A percentile compares a stretch with the other conserved stretches of the same genome.
Evolutionary conservation across 2,797 vertebrate genomes (phyloP).

Genomic region (Pipistrellus pipistrellus): DNA sequence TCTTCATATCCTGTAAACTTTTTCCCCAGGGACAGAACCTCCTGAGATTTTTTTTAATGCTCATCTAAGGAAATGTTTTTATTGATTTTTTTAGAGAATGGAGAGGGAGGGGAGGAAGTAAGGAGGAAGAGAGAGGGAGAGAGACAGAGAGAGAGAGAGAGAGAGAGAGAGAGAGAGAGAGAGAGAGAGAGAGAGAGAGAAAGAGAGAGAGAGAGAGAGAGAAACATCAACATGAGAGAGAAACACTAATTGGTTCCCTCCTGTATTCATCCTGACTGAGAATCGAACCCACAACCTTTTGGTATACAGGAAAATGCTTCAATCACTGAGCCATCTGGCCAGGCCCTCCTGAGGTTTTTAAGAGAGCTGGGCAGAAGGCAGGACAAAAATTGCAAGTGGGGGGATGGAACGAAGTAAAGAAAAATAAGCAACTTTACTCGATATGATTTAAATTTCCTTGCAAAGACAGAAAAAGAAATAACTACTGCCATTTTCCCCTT

Average conservation of each 20-base stretch:
- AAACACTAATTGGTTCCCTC: background rate
- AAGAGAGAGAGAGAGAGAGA: no score
- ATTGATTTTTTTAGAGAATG: background rate
- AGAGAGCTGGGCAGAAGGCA: background rate
- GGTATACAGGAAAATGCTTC: background rate
- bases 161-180: no score
- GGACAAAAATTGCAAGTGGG: background rate
- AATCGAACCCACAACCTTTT: background rate
- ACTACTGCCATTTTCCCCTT: background rate
- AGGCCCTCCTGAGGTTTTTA: background rate
- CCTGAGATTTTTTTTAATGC: background rate
- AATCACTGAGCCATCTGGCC: background rate
- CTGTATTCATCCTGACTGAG: background rate
- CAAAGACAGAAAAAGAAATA: constrained; percentile 35
- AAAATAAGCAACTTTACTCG: background rate
- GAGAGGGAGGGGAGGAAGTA: no score
- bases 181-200: no score
- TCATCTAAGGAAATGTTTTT: background rate
- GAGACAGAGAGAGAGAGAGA: background rate
- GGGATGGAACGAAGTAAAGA: background rate
- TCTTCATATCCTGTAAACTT: constrained; percentile 29
- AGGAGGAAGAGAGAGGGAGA: no score
- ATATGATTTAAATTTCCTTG: constrained; percentile 46
- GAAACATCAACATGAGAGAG: background rate
- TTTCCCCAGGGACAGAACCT: background rate